Evolutionary conservation across 1,140 invertebrate species (phyloP), one percentile per base, ranked within the genome.

Genomic region (Drosophila sturtevanti): DNA sequence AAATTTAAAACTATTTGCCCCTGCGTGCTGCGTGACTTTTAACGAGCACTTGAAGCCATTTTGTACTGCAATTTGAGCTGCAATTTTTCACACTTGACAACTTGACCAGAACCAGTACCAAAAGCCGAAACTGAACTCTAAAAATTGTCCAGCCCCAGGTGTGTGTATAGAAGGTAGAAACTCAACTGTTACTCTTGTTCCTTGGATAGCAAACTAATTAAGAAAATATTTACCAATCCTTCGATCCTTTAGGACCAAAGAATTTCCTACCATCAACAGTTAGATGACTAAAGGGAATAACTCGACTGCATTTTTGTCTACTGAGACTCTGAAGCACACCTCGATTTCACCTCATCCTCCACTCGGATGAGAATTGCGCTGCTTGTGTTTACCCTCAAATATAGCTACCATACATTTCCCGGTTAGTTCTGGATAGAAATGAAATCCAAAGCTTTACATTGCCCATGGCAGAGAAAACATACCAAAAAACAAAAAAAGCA

Each of bases 71-170:
- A 87, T 87, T 87, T 87, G 76, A 89, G 85, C 52, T 77, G 84
- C 77, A 87, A 87, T 87, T 87, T 87, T 84, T 87, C 84, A 87
- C 84, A 87, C 85, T 87, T 87, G 84, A 89, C 84, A 89, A 81
- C 67, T 77, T 58, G 38, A 61, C 60, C 38, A 59, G 35, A 14
- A 31, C 14, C 10, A 55, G 21, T n/a, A n/a, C n/a, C n/a, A n/a
- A n/a, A n/a, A n/a, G n/a, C n/a, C n/a, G n/a, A n/a, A n/a, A 56
- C 56, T 31, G 12, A 38, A 38, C 6, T 31, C 4, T 31, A 6
- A 31, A 31, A 31, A 31, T 31, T 31, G 27, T 6, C 27, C 27
- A 31, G 27, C 4, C 27, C 27, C 27, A 31, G 27, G 6, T 31
- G 27, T 4, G 1, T 1, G 27, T n/a, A n/a, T n/a, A n/a, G n/a